phyloP scores from a whole-genome alignment of 2,797 vertebrate genomes.

The Anas georgica region DNA sequence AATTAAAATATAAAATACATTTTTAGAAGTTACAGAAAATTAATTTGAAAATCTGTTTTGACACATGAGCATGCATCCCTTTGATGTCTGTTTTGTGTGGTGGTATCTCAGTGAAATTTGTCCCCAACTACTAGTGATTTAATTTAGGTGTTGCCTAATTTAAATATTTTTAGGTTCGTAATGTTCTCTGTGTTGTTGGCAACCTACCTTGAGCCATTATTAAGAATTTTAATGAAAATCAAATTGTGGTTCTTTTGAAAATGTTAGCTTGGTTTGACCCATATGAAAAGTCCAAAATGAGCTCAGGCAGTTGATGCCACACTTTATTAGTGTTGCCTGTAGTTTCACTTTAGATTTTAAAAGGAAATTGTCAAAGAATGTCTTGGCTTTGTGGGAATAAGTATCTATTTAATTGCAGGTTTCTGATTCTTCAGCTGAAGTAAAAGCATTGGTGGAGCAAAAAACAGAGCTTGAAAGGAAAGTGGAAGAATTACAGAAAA shows the following conservation, averaged over 20 bases:
- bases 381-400: conserved; percentile 1
- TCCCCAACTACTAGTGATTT: not conserved
- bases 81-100: not conserved
- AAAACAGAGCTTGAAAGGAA: conserved; percentile 87
- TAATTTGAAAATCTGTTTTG: not conserved
- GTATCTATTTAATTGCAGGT: conserved; percentile 73
- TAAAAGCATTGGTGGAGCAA: conserved; percentile 88
- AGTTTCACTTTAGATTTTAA: not conserved
- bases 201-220: not conserved
- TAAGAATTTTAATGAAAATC: not conserved
- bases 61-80: not conserved
- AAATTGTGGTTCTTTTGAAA: conserved; percentile 24
- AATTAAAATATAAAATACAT: not conserved
- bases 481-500: conserved; percentile 83
- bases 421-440: conserved; percentile 80
- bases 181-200: not conserved
- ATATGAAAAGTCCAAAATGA: not conserved
- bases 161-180: not conserved
- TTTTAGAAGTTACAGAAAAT: not conserved
- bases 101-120: not conserved
- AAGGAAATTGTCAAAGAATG: not conserved
- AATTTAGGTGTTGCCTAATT: not conserved
- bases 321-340: not conserved
- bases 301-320: not conserved
- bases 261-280: not conserved